Evolutionary conservation across 1,140 invertebrate species (phyloP), one percentile per base, ranked within the genome.

Genomic region (Micrasema longulum): DNA sequence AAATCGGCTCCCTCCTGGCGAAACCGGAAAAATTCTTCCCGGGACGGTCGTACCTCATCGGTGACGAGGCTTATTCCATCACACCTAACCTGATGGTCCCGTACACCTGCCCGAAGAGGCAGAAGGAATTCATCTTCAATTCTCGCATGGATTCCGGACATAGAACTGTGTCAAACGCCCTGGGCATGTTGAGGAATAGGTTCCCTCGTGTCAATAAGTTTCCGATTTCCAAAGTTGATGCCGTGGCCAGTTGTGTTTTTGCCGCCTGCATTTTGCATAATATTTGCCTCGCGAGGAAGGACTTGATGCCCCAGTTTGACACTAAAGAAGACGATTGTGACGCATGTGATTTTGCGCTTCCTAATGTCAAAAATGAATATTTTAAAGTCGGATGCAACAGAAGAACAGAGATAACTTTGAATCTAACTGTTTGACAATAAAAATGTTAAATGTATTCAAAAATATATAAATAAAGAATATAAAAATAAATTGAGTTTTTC

Each of bases 211-310:
- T 60, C 0, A 60, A 60, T 2, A 41, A 38, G 14, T 20, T 60
- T 10, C 55, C 55, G 1, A 41, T 60, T 12, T 18, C 36, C 14
- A 36, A 20, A 9, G 22, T 60, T 9, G 36, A 60, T 20, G 16
- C 36, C 1, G 20, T 60, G 18, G n/a, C 31, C 26, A 20, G n/a
- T 10, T 60, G 38, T 20, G 35, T 60, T 1, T 20, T 38, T 11
- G 55, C 31, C 6, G 35, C 55, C 2, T 60, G 55, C 31, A 18
- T 60, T 38, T 18, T 60, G 31, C 55, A 60, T 14, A 60, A 60
- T 41, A 60, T 60, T 10, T 60, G 55, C 16, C n/a, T 60, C n/a
- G 20, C 18, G 14, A 12, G 16, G 0, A 3, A 20, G 1, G 55
- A 60, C 11, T 18, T 18, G 1, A 60, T 60, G 55, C 55, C 31